Percentiles rank a stretch among this genome's conserved stretches.
Evolutionary conservation across 1,140 invertebrate species (phyloP).

Genomic region (Drosophila lini): DNA sequence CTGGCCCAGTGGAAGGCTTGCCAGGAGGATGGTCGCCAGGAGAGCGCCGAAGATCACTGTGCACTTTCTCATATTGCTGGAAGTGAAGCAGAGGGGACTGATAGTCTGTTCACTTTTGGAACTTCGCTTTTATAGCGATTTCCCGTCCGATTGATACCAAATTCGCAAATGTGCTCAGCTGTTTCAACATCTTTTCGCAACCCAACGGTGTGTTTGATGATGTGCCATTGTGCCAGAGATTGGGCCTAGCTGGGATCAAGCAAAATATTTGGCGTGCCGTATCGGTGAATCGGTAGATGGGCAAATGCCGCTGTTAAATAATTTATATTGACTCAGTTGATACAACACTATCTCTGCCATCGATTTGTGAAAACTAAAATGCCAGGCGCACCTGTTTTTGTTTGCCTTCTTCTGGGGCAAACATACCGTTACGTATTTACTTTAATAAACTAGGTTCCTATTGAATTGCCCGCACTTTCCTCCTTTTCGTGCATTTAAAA

Average conservation of each 20-base stretch:
- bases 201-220: conserved; percentile 2
- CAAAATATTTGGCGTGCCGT: conserved; percentile 16
- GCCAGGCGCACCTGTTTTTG: conserved; percentile 9
- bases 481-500: neutral
- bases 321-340: conserved; percentile 24
- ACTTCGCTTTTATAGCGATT: conserved; percentile 4
- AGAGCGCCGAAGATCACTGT: conserved; percentile 3
- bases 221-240: conserved; percentile 12
- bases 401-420: neutral
- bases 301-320: neutral
- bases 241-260: neutral
- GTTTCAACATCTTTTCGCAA: conserved; percentile 8
- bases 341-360: conserved; percentile 9
- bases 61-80: conserved; percentile 16
- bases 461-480: neutral
- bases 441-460: conserved; percentile 18
- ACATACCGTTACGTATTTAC: neutral
- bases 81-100: neutral
- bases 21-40: conserved; percentile 17
- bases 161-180: conserved; percentile 13
- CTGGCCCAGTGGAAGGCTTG: neutral
- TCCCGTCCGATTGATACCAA: neutral
- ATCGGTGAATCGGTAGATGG: conserved; percentile 2
- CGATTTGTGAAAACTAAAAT: conserved; percentile 14
- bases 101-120: neutral